phyloP scores from a whole-genome alignment of 2,888 invertebrate genomes.

The Molorchus minor region DNA sequence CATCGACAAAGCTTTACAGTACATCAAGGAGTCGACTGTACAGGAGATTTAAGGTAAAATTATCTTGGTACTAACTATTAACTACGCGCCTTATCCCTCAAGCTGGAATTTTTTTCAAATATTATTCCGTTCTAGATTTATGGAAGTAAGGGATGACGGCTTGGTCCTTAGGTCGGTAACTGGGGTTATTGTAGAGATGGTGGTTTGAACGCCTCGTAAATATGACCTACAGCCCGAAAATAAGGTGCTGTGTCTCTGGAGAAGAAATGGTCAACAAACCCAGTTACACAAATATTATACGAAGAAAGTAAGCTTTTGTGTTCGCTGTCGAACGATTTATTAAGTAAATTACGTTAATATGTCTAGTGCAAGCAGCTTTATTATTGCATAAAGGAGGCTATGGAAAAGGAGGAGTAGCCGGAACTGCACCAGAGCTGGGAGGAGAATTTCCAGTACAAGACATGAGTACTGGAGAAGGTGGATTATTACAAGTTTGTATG shows the following conservation, averaged over 20 bases:
- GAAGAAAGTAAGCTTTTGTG: conserved; percentile 78
- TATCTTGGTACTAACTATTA: not conserved
- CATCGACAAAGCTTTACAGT: conserved; percentile 99
- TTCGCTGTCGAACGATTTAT: conserved; percentile 21
- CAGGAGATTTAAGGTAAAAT: conserved; percentile 76
- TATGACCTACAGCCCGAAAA: conserved; percentile 99
- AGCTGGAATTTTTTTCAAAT: no score
- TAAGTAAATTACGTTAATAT: no score
- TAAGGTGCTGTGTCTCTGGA: conserved; percentile 96
- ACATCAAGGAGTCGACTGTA: conserved; percentile 92
- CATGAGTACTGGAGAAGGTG: conserved; percentile 96
- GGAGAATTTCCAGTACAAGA: conserved; percentile 99
- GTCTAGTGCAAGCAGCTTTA: conserved; percentile 96
- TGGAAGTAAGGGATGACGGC: conserved; percentile 97
- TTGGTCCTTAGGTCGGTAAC: conserved; percentile 82
- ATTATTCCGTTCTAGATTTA: conserved; percentile 65
- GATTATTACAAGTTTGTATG: conserved; percentile 97
- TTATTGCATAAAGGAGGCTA: conserved; percentile 98
- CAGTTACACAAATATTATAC: conserved; percentile 98
- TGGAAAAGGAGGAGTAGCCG: conserved; percentile 90
- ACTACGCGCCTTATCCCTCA: not conserved
- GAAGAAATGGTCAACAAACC: conserved; percentile 92
- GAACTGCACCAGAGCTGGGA: conserved; percentile 75
- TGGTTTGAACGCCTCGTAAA: conserved; percentile 99
- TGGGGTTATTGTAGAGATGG: conserved; percentile 95